Base-by-base conservation (phyloP, 2,888 invertebrate genomes). In the Tetropium fuscum region DNA sequence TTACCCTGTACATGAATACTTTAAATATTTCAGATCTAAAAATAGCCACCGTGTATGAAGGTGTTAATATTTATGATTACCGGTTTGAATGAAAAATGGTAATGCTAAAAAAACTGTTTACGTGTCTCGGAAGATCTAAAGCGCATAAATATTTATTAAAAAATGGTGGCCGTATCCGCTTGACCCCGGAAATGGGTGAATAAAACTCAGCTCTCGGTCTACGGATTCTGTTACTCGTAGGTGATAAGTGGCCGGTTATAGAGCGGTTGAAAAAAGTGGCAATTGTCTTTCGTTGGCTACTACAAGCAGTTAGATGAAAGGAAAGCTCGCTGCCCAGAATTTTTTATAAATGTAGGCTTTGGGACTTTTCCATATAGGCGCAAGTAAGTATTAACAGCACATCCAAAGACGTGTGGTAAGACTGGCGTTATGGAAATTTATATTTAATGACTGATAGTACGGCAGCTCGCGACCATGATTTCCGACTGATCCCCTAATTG, bases 61-160 rank as follows among this genome's bases (percentile, higher is more conserved):
- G 32, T 40, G 45, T 45, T 53, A 45, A 53, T 58, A 51, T 58
- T 58, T 45, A 58, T 47, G 44, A n/a, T 47, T 15, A 47, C 47
- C 40, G 36, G 41, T 45, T 22, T 40, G 36, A 36, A 59, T 59
- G 59, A 59, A 54, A 59, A 49, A 51, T 51, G 51, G 22, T 51
- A 22, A 22, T 10, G 22, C 51, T 51, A 20, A 41, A 61, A 62
- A 62, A 62, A 49, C 36, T 45, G 55, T 61, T 59, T 51, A 56
- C 51, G 63, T 58, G 60, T 60, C 48, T 57, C 57, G 58, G 53
- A 58, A 61, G 57, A 61, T 60, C 63, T 48, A 53, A 59, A 47
- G 11, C 40, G 49, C 60, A 65, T 66, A 69, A 68, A 71, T 67
- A 71, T 71, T 68, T 69, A 71, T 68, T 61, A 65, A 68, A 49